These are phyloP conservation scores for Trididemnum miniatum DNA, from an alignment of 23 tunicate species.

Conservation along the genomic window DNA sequence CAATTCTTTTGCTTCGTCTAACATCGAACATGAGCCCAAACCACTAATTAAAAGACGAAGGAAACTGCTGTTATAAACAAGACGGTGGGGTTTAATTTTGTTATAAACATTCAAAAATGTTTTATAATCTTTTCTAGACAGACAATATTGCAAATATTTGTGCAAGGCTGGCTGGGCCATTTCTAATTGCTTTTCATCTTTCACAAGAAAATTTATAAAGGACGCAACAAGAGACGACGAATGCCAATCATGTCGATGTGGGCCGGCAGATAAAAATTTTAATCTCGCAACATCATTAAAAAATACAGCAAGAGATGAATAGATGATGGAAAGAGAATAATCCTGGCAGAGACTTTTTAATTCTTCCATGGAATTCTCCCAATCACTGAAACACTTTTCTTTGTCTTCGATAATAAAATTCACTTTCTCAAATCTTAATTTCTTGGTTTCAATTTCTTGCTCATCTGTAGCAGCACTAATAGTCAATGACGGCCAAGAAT, in stretches of 20 bases:
- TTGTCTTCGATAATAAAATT: slow-evolving; percentile 7
- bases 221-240: not conserved
- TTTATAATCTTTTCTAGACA: not conserved
- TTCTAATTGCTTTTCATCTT: not conserved
- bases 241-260: not conserved
- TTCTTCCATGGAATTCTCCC: not conserved
- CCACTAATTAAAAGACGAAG: not conserved
- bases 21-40: not conserved
- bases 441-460: not conserved
- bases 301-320: not conserved
- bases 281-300: slow-evolving; percentile 3
- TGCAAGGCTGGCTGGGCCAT: not conserved
- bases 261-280: not conserved
- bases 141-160: not conserved
- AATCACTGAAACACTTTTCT: not conserved
- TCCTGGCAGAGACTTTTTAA: not conserved
- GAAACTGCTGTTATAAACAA: not conserved
- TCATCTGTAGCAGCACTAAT: too few relatives aligned
- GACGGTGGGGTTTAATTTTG: not conserved
- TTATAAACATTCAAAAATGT: not conserved
- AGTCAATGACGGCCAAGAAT: too few relatives aligned
- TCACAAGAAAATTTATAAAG: not conserved
- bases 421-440: not conserved
- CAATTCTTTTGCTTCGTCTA: slow-evolving; percentile 9
- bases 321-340: not conserved